Evolutionary conservation across 2,797 vertebrate species (phyloP).

Genomic region (Eutrigla gurnardus): DNA sequence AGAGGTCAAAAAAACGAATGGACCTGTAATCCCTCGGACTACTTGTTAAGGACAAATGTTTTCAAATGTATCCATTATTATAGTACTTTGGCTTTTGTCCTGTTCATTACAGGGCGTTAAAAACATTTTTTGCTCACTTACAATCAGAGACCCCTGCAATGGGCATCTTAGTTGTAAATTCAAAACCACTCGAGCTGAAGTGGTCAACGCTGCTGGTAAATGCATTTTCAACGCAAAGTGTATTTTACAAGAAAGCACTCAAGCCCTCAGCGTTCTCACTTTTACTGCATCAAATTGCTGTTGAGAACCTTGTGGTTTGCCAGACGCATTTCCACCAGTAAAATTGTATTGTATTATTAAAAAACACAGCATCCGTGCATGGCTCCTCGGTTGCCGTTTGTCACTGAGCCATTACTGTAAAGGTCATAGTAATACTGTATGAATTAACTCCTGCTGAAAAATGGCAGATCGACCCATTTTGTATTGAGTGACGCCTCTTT

Average conservation of each 20-base stretch:
- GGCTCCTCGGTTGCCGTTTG: background rate
- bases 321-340: background rate
- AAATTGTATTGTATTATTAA: no score
- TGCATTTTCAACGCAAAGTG: conserved; percentile 1
- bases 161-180: background rate
- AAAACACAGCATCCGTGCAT: background rate
- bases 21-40: background rate
- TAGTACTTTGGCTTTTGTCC: background rate
- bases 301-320: background rate
- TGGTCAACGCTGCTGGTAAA: conserved; percentile 11
- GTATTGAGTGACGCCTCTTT: conserved; percentile 15
- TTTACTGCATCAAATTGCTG: background rate
- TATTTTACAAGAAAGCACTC: conserved; percentile 7
- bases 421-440: conserved; percentile 26
- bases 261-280: background rate
- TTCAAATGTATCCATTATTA: background rate
- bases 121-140: background rate
- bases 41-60: background rate
- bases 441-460: conserved; percentile 9
- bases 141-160: background rate
- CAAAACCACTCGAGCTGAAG: conserved; percentile 11
- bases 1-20: background rate
- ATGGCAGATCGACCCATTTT: background rate
- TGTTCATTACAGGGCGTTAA: background rate
- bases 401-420: conserved; percentile 25